Conservation (phyloP, 2,888 invertebrate genomes). For the Lomographa bimaculata region DNA sequence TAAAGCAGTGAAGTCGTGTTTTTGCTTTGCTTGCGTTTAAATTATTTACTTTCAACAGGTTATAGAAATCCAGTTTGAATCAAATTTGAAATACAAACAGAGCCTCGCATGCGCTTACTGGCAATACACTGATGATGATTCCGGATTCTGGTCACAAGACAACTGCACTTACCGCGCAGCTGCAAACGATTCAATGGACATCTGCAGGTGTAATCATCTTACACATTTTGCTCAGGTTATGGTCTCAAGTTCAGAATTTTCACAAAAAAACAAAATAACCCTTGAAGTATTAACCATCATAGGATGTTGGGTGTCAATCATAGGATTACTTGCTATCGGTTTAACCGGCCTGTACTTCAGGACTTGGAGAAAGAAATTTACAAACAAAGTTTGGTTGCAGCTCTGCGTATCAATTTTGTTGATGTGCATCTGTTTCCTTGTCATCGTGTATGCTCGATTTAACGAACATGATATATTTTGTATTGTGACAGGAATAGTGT, state of each 20-base stretch:
- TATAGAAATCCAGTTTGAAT: slow-evolving; percentile 68
- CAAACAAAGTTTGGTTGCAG: slow-evolving; percentile 84
- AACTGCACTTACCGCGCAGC: slow-evolving; percentile 70
- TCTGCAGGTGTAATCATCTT: slow-evolving; percentile 81
- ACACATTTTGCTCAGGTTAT: slow-evolving; percentile 85
- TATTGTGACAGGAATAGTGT: slow-evolving; percentile 80
- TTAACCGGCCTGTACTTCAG: slow-evolving; percentile 80
- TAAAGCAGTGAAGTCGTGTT: no score
- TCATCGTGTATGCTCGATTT: slow-evolving; percentile 59
- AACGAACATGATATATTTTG: slow-evolving; percentile 70
- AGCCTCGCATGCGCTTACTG: slow-evolving; percentile 80
- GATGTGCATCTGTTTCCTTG: slow-evolving; percentile 65
- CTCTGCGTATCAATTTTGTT: slow-evolving; percentile 77
- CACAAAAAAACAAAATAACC: slow-evolving; percentile 58
- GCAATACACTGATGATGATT: slow-evolving; percentile 69
- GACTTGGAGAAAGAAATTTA: slow-evolving; percentile 85
- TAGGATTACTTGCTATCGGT: slow-evolving; percentile 78
- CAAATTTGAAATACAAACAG: slow-evolving; percentile 52
- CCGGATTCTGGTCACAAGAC: slow-evolving; percentile 79
- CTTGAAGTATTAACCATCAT: slow-evolving; percentile 75
- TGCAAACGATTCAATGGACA: slow-evolving; percentile 59
- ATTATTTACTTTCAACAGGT: slow-evolving; percentile 50
- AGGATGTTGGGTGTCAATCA: slow-evolving; percentile 76
- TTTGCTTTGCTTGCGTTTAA: no score
- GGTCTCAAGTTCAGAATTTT: slow-evolving; percentile 59